Evolutionary conservation across 2,797 vertebrate genomes (phyloP).

Genomic region (Spheniscus humboldti): DNA sequence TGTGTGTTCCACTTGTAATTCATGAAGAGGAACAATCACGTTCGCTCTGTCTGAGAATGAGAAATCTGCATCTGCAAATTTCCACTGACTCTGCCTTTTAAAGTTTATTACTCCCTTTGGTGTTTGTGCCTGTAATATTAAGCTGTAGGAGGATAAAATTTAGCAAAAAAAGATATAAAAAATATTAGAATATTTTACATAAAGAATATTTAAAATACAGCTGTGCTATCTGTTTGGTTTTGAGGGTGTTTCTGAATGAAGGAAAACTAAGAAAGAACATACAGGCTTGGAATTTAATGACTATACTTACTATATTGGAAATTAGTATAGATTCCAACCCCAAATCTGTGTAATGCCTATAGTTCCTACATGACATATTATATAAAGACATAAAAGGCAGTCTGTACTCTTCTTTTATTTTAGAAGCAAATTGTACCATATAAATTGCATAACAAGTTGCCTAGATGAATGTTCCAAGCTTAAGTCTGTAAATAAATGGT

Average conservation of each 20-base stretch:
- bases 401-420: background rate
- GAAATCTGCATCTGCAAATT: constrained; percentile 36
- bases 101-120: background rate
- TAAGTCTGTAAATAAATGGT: background rate
- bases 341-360: background rate
- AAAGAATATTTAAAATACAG: background rate
- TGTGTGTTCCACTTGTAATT: constrained; percentile 58
- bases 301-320: background rate
- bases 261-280: background rate
- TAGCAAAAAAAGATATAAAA: background rate
- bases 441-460: constrained; percentile 3
- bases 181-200: too few species aligned
- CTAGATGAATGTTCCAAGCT: background rate
- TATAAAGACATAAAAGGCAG: background rate
- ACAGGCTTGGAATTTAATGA: background rate
- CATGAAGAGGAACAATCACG: constrained; percentile 57
- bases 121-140: background rate
- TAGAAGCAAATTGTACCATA: background rate
- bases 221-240: background rate
- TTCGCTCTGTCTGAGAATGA: constrained; percentile 3
- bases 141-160: background rate
- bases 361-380: background rate
- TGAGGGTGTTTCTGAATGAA: background rate
- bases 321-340: background rate
- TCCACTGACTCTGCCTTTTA: constrained; percentile 18